Evolutionary conservation across 2,113 vertebrate species (phyloP).

Genomic region (Bubo blakistoni): DNA sequence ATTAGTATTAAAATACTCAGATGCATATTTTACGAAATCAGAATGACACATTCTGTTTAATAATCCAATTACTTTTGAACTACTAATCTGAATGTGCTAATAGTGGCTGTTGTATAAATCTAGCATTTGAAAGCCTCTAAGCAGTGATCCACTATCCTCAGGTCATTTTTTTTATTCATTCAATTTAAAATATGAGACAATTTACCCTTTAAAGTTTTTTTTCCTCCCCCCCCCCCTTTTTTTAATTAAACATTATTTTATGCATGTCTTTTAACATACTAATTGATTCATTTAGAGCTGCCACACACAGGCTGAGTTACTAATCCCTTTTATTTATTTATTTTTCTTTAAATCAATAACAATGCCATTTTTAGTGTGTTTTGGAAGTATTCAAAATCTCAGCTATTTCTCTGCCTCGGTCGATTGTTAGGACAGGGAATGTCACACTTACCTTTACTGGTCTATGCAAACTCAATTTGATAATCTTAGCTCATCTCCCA

Average conservation of each 20-base stretch:
- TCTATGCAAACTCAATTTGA: constrained; percentile 3
- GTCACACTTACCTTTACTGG: background rate
- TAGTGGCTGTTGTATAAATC: background rate
- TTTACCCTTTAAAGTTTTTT: constrained; percentile 32
- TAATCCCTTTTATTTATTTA: constrained; percentile 30
- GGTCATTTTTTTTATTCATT: constrained; percentile 42
- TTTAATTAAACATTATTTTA: constrained; percentile 62
- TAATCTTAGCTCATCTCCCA: constrained; percentile 27
- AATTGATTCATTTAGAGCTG: constrained; percentile 55
- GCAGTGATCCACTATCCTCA: background rate
- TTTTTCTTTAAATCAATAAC: background rate
- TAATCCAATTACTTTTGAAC: constrained; percentile 51
- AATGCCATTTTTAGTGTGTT: background rate
- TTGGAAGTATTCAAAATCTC: background rate
- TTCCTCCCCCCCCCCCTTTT: rapidly evolving
- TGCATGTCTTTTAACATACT: constrained; percentile 36
- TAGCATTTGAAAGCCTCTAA: constrained; percentile 21
- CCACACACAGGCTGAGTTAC: background rate
- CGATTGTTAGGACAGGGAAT: constrained; percentile 8
- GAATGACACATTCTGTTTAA: constrained; percentile 28
- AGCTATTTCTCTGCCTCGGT: background rate
- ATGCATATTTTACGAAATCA: constrained; percentile 36
- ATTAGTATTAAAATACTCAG: constrained; percentile 7
- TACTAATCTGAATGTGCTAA: constrained; percentile 35
- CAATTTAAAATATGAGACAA: constrained; percentile 29